Evolutionary conservation across 2,888 invertebrate species (phyloP), one percentile per base, ranked within the genome.

Genomic region (Gonocerus acuteangulatus): DNA sequence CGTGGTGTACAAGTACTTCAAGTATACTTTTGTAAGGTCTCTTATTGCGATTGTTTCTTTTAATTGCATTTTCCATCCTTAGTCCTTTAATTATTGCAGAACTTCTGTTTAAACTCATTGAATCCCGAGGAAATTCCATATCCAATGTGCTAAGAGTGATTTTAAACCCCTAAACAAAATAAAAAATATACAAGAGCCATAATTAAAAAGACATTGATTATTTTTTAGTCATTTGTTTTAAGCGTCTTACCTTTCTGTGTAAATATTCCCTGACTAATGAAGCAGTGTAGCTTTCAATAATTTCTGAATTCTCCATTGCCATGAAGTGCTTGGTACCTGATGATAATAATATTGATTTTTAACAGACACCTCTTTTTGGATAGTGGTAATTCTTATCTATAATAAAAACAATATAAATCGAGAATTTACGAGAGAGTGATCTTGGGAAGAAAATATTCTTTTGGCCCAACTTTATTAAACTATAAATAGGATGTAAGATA

Each of bases 241-340:
- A n/a, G n/a, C n/a, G n/a, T n/a, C 16, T 56, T 63, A 63, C 63
- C 57, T 57, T 57, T 48, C 57, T 61, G 18, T 44, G 51, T 19
- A 63, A 45, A 51, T 61, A 63, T 47, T 63, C 63, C 21, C 63
- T 61, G 6, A 63, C 61, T 22, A 63, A 49, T 19, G 63, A 60
- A 23, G 58, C 48, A 4, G 54, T 34, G 15, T 15, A 27, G 23
- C 21, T 49, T 23, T 49, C 27, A 32, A 32, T 32, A n/a, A 27
- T 27, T 32, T 49, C 49, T 7, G 15, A 42, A 42, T 9, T 7
- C 2, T 47, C 47, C 47, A 47, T 47, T 47, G 11, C 19, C 9
- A 2, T 2, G 16, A 4, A 27, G 49, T 49, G 49, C 49, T 49
- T 27, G 49, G 49, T 49, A 49, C 47, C 13, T 47, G 7, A 11